Base-by-base conservation (phyloP, 2,113 vertebrate genomes). In the Planiliza haematocheilus region DNA sequence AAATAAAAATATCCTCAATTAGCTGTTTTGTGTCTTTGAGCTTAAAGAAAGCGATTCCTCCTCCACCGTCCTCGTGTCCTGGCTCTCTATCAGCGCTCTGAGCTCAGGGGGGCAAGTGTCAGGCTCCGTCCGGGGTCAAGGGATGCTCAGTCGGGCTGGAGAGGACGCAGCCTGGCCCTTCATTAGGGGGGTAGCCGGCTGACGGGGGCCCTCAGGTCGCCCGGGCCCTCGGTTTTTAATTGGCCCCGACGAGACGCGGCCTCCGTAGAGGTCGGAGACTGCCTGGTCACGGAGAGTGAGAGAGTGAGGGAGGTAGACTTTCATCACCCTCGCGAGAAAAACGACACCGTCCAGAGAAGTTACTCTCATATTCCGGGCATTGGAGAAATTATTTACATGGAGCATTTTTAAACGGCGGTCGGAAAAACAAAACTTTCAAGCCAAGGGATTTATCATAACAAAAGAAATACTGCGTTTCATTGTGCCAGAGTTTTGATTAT, bases 231-330 rank as follows among this genome's bases (percentile, higher is more conserved):
- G 48, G 53, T 62, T 81, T 89, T 81, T 91, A 91, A 90, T 92
- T 91, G 91, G 89, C 85, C 87, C n/a, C 83, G 69, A 85, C 80
- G 88, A 91, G 86, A 91, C 14, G 39, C 18, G 18, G 69, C 71
- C 80, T 64, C 11, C 24, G 3, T 2, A 1, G 69, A 89, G 91
- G 90, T 91, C 88, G 84, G 56, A 58, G 39, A 68, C 67, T 36
- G 69, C 70, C 30, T 70, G 84, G 64, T 77, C 73, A 56, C 17
- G 69, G 10, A 12, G 21, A 63, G 45, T 16, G 41, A 38, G n/a
- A 68, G 24, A n/a, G n/a, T n/a, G n/a, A n/a, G n/a, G n/a, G n/a
- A n/a, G n/a, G n/a, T n/a, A 30, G 5, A 51, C 49, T 71, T 81
- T 65, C 14, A 62, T 49, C 62, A 30, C 24, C 24, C 24, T 30